These are phyloP conservation scores for Leptinotarsa rubiginosa DNA, from an alignment of 2,888 invertebrate species.

Conservation along the genomic window DNA sequence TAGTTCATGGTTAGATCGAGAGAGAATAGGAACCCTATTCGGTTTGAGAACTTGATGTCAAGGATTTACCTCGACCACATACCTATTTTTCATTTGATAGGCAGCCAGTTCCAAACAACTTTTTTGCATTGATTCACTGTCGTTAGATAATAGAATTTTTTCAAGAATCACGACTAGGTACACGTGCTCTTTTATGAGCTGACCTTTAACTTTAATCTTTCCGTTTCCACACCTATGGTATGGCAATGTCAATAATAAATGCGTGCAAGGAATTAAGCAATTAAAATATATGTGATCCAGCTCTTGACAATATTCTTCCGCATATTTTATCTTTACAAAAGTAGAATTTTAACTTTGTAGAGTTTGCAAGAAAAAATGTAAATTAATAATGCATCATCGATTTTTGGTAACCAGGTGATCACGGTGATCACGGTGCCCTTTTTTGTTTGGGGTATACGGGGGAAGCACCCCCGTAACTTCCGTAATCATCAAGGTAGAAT, in stretches of 20 bases:
- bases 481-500: too few relatives aligned
- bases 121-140: background rate
- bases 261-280: too few relatives aligned
- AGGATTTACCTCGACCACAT: background rate
- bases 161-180: background rate
- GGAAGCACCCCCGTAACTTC: too few relatives aligned
- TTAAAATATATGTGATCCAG: too few relatives aligned
- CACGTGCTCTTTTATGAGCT: background rate
- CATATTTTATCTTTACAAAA: too few relatives aligned
- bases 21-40: background rate
- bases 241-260: background rate
- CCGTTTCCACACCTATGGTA: background rate
- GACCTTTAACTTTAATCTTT: background rate
- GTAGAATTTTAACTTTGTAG: too few relatives aligned
- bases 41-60: background rate
- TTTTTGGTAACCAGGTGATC: too few relatives aligned
- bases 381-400: too few relatives aligned
- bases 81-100: background rate
- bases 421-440: too few relatives aligned
- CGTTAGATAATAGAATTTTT: background rate
- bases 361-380: too few relatives aligned
- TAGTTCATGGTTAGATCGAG: slow-evolving; percentile 9
- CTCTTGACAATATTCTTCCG: too few relatives aligned
- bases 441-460: too few relatives aligned
- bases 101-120: background rate